Evolutionary conservation across 1,140 invertebrate genomes (phyloP), one percentile per base, ranked within the genome.

Genomic region (Antheraea pernyi): DNA sequence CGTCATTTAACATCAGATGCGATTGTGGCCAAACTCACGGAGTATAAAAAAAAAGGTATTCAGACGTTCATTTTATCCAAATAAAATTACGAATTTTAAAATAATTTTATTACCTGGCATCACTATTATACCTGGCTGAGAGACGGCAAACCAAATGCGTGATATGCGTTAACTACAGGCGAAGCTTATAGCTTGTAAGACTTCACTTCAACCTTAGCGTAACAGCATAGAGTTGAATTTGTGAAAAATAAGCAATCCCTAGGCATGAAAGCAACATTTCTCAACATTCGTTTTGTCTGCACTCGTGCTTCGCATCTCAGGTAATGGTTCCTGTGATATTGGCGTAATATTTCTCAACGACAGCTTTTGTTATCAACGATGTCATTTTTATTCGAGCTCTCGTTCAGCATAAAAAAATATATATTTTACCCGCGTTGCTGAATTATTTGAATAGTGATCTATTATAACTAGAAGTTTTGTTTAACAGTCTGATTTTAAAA

Each of bases 321-420:
- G 78, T 82, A 81, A 85, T 80, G 77, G 77, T 77, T 79, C 75
- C 76, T 76, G 69, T 79, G 75, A 85, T 84, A 85, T 84, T 79
- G 80, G 79, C 78, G 78, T 81, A 85, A 86, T 86, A 85, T 86
- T 86, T 86, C 79, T 81, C 68, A 61, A 67, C 74, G 77, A 83
- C 84, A 82, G 73, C 80, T 73, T 83, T 84, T 77, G 81, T 81
- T 86, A 85, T 85, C 84, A 81, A 68, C 67, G 81, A 74, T 77
- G 76, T 79, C 76, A 76, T 78, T 85, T 84, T 82, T 81, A 85
- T 79, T 67, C 74, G 70, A 73, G 67, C 67, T 75, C 58, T 71
- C 58, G 66, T 69, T 78, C 22, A 68, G 64, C 68, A 69, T 77
- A 70, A 73, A 71, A 75, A 63, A 48, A 19, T 48, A 65, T 46